These are phyloP conservation scores for Argyra leucocephala DNA, from an alignment of 2,888 invertebrate species.

Conservation along the genomic window DNA sequence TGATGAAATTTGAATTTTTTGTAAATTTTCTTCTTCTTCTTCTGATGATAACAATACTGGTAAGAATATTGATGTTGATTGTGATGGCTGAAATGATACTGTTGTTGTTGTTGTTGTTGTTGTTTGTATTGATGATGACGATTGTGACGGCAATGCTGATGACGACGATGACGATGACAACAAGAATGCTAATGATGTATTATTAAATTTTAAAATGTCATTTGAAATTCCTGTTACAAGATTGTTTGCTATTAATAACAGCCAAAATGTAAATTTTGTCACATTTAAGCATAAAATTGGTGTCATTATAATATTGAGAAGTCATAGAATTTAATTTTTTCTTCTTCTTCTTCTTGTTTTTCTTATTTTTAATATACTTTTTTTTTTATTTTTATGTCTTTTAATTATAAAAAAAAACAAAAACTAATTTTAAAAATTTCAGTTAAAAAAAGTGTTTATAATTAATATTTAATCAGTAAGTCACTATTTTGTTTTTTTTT, in stretches of 20 bases:
- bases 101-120: neutral
- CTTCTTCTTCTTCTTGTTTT: neutral
- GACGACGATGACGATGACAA: conserved; percentile 7
- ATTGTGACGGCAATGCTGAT: conserved; percentile 12
- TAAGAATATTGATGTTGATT: too few relatives aligned
- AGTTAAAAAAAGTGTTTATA: too few relatives aligned
- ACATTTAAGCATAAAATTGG: conserved; percentile 20
- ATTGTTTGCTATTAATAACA: conserved; percentile 16
- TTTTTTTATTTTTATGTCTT: too few relatives aligned
- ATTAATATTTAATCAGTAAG: too few relatives aligned
- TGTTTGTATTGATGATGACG: conserved; percentile 13
- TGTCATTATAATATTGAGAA: conserved; percentile 21
- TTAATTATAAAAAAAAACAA: too few relatives aligned
- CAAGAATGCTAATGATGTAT: neutral
- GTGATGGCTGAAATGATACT: too few relatives aligned
- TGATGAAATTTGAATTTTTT: neutral
- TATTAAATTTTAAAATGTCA: conserved; percentile 1
- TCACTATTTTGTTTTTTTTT: too few relatives aligned
- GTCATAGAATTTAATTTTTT: neutral
- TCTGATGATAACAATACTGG: too few relatives aligned
- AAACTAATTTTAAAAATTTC: too few relatives aligned
- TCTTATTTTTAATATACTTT: too few relatives aligned
- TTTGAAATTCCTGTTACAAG: conserved; percentile 14
- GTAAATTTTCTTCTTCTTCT: too few relatives aligned
- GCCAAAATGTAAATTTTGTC: conserved; percentile 16